These are phyloP conservation scores for Labia minor DNA, from an alignment of 2,888 invertebrate genomes.

Conservation along the genomic window DNA sequence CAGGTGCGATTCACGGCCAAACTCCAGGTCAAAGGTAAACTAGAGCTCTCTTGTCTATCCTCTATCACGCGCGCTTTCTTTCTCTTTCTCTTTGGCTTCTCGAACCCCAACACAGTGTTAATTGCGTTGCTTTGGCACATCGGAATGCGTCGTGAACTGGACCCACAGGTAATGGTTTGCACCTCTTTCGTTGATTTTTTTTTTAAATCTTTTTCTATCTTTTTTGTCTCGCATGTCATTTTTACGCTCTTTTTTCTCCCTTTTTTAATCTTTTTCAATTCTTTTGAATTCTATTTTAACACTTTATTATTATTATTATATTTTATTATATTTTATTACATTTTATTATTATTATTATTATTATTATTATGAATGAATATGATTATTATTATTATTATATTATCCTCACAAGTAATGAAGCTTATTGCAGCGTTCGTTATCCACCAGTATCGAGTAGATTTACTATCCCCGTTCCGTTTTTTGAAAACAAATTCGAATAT, in stretches of 20 bases:
- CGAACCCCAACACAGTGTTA: slow-evolving; percentile 23
- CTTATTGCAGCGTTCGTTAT: slow-evolving; percentile 25
- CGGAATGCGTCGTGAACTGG: slow-evolving; percentile 30
- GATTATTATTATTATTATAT: slow-evolving; percentile 19
- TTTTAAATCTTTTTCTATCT: slow-evolving; percentile 20
- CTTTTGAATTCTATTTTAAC: slow-evolving; percentile 18
- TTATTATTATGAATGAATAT: slow-evolving; percentile 14
- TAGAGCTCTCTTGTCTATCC: slow-evolving; percentile 21
- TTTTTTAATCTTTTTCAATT: slow-evolving; percentile 19
- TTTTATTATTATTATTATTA: slow-evolving; percentile 14
- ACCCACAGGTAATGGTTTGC: slow-evolving; percentile 25
- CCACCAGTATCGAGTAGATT: slow-evolving; percentile 24
- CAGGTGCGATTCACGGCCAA: slow-evolving; percentile 69
- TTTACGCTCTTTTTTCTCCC: neutral
- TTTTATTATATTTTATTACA: slow-evolving; percentile 2
- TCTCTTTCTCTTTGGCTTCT: slow-evolving; percentile 21
- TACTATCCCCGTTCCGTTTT: slow-evolving; percentile 22
- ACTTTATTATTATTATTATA: slow-evolving; percentile 15
- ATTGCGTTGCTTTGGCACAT: slow-evolving; percentile 48
- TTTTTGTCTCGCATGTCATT: slow-evolving; percentile 15
- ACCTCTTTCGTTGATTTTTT: slow-evolving; percentile 24
- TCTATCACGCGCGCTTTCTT: slow-evolving; percentile 18
- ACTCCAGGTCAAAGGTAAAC: slow-evolving; percentile 72
- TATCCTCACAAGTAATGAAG: slow-evolving; percentile 24
- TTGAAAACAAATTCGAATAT: slow-evolving; percentile 14